Evolutionary conservation across 2,113 vertebrate species (phyloP), one percentile per base, ranked within the genome.

Genomic region (Orthonyx spaldingii): DNA sequence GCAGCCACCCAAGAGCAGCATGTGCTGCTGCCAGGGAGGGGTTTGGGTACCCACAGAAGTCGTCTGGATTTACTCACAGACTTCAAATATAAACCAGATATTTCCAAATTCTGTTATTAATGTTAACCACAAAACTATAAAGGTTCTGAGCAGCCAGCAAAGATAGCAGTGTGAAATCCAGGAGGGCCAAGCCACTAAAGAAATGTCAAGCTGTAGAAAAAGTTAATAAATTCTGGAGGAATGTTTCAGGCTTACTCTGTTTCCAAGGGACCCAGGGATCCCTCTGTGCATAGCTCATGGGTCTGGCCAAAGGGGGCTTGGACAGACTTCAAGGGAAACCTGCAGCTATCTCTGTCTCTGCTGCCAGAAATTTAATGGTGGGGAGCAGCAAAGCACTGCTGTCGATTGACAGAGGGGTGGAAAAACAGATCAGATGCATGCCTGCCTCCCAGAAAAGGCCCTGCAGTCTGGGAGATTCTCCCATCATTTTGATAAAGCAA

Each of bases 251-350:
- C 63, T 93, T 88, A 53, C 57, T 71, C 37, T 46, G 64, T 49
- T 94, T 89, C 93, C 78, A 84, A 93, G 91, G 69, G 78, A 95
- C 53, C 52, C 15, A 21, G 56, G 90, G 61, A 96, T 84, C 79
- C 56, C 55, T 8, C 8, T 0, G 4, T 75, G 77, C 8, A 4
- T 61, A 70, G 91, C 82, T 96, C 75, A 69, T 8, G 11, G 53
- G 82, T 84, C 91, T 79, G 76, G 69, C 94, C 85, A 89, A 61
- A 92, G 81, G 27, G 53, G 44, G 10, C 37, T 87, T 96, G 96
- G 96, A 95, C 68, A 71, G 84, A 96, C 96, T 92, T 97, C 96
- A 97, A 97, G 94, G 88, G 91, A 97, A 97, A 77, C 78, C 64
- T 93, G 84, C 50, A 85, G 89, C 79, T 94, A 84, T 95, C 94